These are phyloP conservation scores for Rhea americana DNA, from an alignment of 2,113 vertebrate genomes.

Conservation along the genomic window DNA sequence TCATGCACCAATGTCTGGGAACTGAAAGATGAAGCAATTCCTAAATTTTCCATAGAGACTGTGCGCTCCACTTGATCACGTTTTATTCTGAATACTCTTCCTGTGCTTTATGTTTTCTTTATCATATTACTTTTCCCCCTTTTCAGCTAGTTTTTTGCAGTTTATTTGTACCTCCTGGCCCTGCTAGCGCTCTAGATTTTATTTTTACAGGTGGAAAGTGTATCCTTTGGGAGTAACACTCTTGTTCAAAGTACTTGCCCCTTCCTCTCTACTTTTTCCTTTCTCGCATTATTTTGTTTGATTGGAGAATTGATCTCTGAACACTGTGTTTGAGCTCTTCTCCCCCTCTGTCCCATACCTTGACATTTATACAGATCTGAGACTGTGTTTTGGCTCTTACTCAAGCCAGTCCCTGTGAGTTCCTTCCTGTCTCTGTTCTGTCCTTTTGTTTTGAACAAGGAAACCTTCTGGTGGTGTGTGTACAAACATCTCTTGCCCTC, in stretches of 20 bases:
- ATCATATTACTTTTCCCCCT: neutral
- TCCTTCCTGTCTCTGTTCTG: constrained; percentile 54
- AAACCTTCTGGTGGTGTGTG: neutral
- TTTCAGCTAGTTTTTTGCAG: neutral
- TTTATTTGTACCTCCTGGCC: neutral
- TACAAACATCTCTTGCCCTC: neutral
- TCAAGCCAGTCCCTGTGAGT: constrained; percentile 12
- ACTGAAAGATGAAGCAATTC: neutral
- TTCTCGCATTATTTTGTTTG: neutral
- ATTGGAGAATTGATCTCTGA: neutral
- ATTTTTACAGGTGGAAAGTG: neutral
- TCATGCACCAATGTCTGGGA: neutral
- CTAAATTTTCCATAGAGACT: neutral
- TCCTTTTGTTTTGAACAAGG: constrained; percentile 25
- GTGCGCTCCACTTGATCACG: neutral
- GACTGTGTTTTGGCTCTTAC: constrained; percentile 21
- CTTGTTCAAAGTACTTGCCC: neutral
- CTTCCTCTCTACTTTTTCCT: neutral
- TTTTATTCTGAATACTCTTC: neutral
- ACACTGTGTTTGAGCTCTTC: neutral
- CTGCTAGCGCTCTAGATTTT: neutral
- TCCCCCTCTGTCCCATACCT: neutral
- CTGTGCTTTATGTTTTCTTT: neutral
- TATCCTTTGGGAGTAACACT: neutral
- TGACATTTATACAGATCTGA: constrained; percentile 10